A percentile compares a stretch with the other conserved stretches of the same genome.
phyloP scores from a whole-genome alignment of 2,113 vertebrate genomes.

The Tenebrosternarchus preto region DNA sequence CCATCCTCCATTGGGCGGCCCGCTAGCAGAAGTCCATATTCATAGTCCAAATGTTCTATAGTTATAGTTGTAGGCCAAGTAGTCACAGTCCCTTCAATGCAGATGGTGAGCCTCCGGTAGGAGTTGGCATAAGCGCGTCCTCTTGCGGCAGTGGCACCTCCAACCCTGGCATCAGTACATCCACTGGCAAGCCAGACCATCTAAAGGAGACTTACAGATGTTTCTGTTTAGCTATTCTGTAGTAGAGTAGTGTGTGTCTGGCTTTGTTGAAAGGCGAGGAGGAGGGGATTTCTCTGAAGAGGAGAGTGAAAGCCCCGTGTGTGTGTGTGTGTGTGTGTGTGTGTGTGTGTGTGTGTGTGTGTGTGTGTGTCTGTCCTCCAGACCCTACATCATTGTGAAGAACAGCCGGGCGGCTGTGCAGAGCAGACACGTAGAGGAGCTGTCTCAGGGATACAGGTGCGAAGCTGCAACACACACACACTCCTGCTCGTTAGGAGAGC shows the following conservation, averaged over 20 bases:
- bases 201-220: no score
- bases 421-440: slow-evolving; percentile 93
- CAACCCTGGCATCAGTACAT: no score
- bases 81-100: no score
- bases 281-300: neutral
- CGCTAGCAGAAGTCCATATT: no score
- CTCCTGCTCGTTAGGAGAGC: slow-evolving; percentile 33
- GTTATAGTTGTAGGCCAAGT: no score
- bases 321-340: neutral
- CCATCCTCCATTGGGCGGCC: no score
- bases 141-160: no score
- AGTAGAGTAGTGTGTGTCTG: neutral
- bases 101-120: no score
- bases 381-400: slow-evolving; percentile 98
- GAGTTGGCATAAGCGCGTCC: no score
- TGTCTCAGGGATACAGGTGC: slow-evolving; percentile 95
- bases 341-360: slow-evolving; percentile 13
- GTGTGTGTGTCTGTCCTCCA: slow-evolving; percentile 57
- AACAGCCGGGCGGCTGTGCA: slow-evolving; percentile 90
- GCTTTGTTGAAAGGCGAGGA: neutral
- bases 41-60: no score
- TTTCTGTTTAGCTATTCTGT: no score
- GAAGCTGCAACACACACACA: slow-evolving; percentile 30
- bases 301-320: neutral
- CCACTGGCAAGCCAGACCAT: no score